Conservation (phyloP, 2,797 vertebrate genomes). For the Rhabdophis nuchalis region DNA sequence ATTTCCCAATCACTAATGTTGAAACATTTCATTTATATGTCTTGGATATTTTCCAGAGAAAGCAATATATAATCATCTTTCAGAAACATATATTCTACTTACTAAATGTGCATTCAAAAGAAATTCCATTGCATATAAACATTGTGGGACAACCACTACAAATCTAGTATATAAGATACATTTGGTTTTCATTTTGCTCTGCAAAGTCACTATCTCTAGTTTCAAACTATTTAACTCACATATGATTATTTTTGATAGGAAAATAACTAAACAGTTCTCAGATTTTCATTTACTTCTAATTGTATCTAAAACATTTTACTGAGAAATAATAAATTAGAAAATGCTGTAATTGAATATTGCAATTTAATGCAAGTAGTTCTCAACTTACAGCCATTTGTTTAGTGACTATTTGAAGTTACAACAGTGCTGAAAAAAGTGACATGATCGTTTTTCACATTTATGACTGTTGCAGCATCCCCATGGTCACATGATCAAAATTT, state of each 20-base stretch:
- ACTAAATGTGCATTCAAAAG: not conserved
- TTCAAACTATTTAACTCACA: not conserved
- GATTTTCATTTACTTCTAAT: not conserved
- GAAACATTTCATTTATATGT: not conserved
- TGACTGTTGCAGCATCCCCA: not conserved
- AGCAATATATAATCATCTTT: not conserved
- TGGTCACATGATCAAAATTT: not conserved
- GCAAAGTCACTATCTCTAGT: not conserved
- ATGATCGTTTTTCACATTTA: not conserved
- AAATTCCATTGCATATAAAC: not conserved
- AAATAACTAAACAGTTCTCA: not conserved
- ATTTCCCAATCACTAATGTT: not conserved
- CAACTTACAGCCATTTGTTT: not conserved
- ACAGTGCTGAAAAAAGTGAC: not conserved
- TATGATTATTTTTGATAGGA: not conserved
- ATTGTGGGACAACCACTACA: not conserved
- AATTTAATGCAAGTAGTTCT: not conserved
- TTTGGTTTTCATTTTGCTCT: not conserved
- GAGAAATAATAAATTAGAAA: not conserved
- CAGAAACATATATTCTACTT: not conserved
- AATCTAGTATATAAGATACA: not conserved
- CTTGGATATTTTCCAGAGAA: not conserved
- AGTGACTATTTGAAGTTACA: not conserved
- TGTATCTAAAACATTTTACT: not conserved
- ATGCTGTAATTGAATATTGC: not conserved